Base-by-base conservation (phyloP, 2,797 vertebrate genomes). In the Falco columbarius region DNA sequence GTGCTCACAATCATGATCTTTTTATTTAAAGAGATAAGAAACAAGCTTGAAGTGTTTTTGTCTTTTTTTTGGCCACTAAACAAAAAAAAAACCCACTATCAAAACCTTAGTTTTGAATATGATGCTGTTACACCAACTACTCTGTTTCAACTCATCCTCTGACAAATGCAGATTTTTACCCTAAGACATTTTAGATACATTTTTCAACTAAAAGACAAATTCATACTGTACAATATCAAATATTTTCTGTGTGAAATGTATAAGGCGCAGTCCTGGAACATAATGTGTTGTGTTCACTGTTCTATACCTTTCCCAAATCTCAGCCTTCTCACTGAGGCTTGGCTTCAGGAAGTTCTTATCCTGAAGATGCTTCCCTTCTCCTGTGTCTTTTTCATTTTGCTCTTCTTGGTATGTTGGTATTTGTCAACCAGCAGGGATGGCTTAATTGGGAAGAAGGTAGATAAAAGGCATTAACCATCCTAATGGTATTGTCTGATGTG, bases 311-410 rank as follows among this genome's bases (percentile, higher is more conserved):
- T 8, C 12, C 13, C 30, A 70, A 18, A 66, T 47, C 19, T 81
- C 19, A 74, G 20, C 26, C 10, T 3, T 89, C 23, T 74, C 27
- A 34, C 24, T 14, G 62, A 3, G 34, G 19, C 11, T 24, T 67
- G 71, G 12, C 24, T 74, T 79, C 49, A 54, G 22, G 6, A 81
- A 71, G 32, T 7, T 71, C 8, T 42, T 52, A 61, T 15, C 12
- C 10, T 55, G 16, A 73, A 38, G 26, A 34, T 52, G 6, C 10
- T 81, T 77, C 21, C 18, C 6, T 73, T 32, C 12, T 66, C 3
- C 15, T 61, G 7, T 0, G 0, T 3, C 27, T 56, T 26, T 20
- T 62, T 65, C 3, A 0, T 27, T 71, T 82, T 56, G 1, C 18
- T 40, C 63, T 63, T 73, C 42, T 49, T 52, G 59, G 8, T 19